Base-by-base conservation (phyloP, 2,888 invertebrate species). In the Gastracanthus pulcherrimus region DNA sequence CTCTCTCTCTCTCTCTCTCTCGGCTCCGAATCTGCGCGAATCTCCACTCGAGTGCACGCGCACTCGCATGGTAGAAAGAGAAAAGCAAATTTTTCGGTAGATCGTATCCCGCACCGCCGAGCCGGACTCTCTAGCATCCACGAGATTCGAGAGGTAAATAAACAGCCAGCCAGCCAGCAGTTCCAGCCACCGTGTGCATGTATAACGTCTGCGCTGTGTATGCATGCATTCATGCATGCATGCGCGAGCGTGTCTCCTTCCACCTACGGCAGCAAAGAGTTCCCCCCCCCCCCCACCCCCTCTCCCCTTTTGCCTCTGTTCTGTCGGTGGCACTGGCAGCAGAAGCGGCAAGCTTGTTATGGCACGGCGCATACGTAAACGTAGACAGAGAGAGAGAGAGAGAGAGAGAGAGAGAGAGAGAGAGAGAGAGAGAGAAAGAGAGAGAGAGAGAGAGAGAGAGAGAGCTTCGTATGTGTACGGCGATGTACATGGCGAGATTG, bases 131-230 rank as follows among this genome's bases (percentile, higher is more conserved):
- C 38, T 36, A 64, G 64, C 55, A 6, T 55, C 38, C 26, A 58
- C 41, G 29, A 34, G 60, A 67, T 60, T 75, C 70, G 69, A 67
- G 72, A 74, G 69, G 81, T 76, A 76, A 81, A 81, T 81, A 81
- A 81, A 64, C 70, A 70, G 70, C 13, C 45, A 16, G n/a, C n/a
- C 31, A 55, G 41, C 67, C 19, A 58, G 34, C 36, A 9, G 16
- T 7, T 34, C 31, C 29, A 6, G 34, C 23, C 55, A 9, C 23
- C 55, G 13, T n/a, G n/a, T n/a, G n/a, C n/a, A n/a, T n/a, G n/a
- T n/a, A n/a, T n/a, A n/a, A n/a, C 66, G 70, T 31, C 55, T 45
- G 55, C 62, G 41, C 26, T 13, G 6, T 58, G n/a, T 31, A 26
- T 70, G 64, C 48, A n/a, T 48, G 36, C 45, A 45, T n/a, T 11